Percentiles rank a stretch among this genome's conserved stretches.
These are phyloP conservation scores for Dicycla oo DNA, from an alignment of 2,888 invertebrate species.

Conservation along the genomic window DNA sequence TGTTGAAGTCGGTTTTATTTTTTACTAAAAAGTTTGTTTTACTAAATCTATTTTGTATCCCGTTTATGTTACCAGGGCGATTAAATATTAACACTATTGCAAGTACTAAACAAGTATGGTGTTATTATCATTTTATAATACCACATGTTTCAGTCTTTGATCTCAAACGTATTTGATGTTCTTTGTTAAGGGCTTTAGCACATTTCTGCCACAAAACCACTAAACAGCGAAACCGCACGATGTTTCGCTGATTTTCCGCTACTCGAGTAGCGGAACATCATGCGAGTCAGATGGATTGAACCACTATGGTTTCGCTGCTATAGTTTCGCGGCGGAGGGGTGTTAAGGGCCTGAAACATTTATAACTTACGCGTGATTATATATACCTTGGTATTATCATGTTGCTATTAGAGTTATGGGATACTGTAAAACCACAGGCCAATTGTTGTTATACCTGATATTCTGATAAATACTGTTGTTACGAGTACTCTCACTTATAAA, in stretches of 20 bases:
- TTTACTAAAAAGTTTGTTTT: too few relatives aligned
- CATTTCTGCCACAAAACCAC: too few relatives aligned
- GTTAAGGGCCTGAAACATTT: too few relatives aligned
- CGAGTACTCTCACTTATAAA: not conserved
- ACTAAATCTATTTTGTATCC: not conserved
- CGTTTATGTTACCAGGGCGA: not conserved
- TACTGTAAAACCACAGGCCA: conserved; percentile 11
- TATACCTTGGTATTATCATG: conserved; percentile 17
- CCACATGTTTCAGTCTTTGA: conserved; percentile 13
- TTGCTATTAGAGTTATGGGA: conserved; percentile 25
- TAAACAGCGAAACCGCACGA: too few relatives aligned
- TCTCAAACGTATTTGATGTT: conserved; percentile 16
- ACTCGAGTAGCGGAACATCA: too few relatives aligned
- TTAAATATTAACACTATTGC: not conserved
- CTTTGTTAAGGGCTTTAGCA: too few relatives aligned
- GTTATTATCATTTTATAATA: not conserved
- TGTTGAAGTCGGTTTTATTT: too few relatives aligned
- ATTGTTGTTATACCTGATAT: conserved; percentile 18
- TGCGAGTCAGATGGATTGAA: too few relatives aligned
- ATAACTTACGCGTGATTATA: conserved; percentile 14
- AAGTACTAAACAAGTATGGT: not conserved
- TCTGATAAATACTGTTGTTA: conserved; percentile 9
- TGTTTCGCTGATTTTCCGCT: too few relatives aligned
- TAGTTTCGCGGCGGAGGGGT: too few relatives aligned
- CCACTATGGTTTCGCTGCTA: too few relatives aligned